These are phyloP conservation scores for Oreochromis spilurus DNA, from an alignment of 2,113 vertebrate genomes.

Conservation along the genomic window DNA sequence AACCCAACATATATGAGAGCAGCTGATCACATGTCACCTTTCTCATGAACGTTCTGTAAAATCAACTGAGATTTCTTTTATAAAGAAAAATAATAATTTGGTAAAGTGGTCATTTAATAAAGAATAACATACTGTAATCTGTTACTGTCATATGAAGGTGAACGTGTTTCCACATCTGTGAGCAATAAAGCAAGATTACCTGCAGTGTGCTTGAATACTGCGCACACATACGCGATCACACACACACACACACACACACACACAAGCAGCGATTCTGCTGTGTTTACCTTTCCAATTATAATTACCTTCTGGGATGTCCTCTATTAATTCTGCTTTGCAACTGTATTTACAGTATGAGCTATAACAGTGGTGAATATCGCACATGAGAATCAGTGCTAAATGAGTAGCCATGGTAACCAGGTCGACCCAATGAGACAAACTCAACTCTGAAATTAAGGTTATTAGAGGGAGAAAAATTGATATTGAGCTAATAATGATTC, in stretches of 20 bases:
- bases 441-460: neutral
- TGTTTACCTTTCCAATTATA: slow-evolving; percentile 33
- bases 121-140: slow-evolving; percentile 22
- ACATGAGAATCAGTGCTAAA: neutral
- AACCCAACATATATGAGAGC: neutral
- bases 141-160: slow-evolving; percentile 37
- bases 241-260: neutral
- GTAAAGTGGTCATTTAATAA: slow-evolving; percentile 16
- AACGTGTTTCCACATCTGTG: slow-evolving; percentile 57
- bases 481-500: neutral
- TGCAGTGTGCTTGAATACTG: neutral
- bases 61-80: slow-evolving; percentile 11
- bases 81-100: slow-evolving; percentile 7
- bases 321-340: neutral
- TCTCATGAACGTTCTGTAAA: slow-evolving; percentile 18
- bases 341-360: neutral
- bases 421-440: neutral
- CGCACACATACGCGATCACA: neutral
- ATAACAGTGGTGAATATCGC: neutral
- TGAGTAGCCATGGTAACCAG: neutral
- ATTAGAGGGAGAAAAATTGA: neutral
- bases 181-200: slow-evolving; percentile 38
- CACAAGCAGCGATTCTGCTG: neutral
- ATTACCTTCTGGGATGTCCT: neutral
- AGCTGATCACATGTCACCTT: slow-evolving; percentile 11